phyloP scores from a whole-genome alignment of 2,888 invertebrate genomes.

The Allygus modestus region DNA sequence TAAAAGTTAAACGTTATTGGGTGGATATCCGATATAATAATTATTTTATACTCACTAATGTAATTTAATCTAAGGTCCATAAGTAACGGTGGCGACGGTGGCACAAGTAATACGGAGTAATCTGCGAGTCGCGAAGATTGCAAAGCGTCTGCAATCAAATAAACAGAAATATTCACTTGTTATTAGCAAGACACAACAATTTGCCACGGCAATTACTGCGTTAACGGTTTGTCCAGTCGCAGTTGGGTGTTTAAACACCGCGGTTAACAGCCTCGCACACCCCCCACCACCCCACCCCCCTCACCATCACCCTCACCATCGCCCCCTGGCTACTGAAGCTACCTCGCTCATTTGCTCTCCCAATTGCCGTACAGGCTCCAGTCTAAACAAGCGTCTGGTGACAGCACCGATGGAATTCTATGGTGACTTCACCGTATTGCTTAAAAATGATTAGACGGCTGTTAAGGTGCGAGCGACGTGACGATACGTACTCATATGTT shows the following conservation, averaged over 20 bases:
- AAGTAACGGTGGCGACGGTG: too few species aligned
- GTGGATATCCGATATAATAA: too few species aligned
- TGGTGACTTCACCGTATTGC: too few species aligned
- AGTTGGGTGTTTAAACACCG: conserved; percentile 46
- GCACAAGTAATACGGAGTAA: too few species aligned
- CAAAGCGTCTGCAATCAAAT: background rate
- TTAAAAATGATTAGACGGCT: too few species aligned
- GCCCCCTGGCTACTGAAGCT: background rate
- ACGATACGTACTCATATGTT: too few species aligned
- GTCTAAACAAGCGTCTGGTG: conserved; percentile 27
- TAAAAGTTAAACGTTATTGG: too few species aligned
- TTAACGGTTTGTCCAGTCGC: conserved; percentile 7
- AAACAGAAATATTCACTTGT: background rate
- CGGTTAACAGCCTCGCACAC: conserved; percentile 41
- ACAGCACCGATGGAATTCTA: background rate
- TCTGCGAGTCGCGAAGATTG: background rate
- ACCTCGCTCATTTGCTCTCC: conserved; percentile 43
- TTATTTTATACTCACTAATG: too few species aligned
- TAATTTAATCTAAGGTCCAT: too few species aligned
- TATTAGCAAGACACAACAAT: conserved; percentile 16
- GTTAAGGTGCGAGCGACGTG: too few species aligned
- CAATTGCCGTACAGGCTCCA: conserved; percentile 42
- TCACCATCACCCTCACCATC: too few species aligned
- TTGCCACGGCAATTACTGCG: conserved; percentile 10
- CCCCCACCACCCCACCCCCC: too few species aligned